Conservation (phyloP, 2,888 invertebrate genomes). For the Epirrhoe alternata region DNA sequence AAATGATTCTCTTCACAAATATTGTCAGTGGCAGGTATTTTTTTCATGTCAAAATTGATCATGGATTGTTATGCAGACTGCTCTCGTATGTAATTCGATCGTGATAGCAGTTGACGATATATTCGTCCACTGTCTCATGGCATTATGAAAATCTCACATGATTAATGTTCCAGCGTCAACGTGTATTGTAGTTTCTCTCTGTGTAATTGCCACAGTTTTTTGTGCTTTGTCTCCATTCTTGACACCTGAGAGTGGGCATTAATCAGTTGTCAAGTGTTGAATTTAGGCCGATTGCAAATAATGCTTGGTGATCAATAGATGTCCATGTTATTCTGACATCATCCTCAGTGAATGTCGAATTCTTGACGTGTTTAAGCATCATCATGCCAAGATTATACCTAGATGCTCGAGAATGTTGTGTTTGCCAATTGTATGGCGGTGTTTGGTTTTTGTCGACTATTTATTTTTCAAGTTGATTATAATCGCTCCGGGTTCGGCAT, state of each 20-base stretch:
- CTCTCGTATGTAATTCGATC: conserved; percentile 53
- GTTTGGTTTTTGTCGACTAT: conserved; percentile 55
- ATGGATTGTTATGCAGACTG: conserved; percentile 51
- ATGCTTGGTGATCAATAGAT: conserved; percentile 69
- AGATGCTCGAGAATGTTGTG: conserved; percentile 52
- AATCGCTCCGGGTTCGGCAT: conserved; percentile 55
- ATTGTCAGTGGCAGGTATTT: conserved; percentile 58
- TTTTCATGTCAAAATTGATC: conserved; percentile 53
- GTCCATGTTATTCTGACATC: conserved; percentile 71
- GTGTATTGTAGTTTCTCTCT: conserved; percentile 66
- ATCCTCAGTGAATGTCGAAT: conserved; percentile 56
- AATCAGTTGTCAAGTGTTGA: conserved; percentile 79
- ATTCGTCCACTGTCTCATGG: conserved; percentile 61
- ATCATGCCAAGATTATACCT: conserved; percentile 58
- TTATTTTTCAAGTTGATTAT: conserved; percentile 61
- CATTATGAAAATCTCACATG: conserved; percentile 65
- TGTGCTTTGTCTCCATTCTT: conserved; percentile 67
- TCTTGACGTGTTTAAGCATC: conserved; percentile 61
- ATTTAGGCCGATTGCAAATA: conserved; percentile 68
- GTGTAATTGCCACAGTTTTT: conserved; percentile 72
- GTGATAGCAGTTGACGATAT: conserved; percentile 57
- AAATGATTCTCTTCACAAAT: conserved; percentile 58
- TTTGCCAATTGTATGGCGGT: conserved; percentile 47
- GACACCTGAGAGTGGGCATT: conserved; percentile 77
- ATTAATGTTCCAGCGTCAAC: conserved; percentile 70